These are phyloP conservation scores for Corythornis madagascariensis DNA, from an alignment of 2,113 vertebrate species.

Conservation along the genomic window DNA sequence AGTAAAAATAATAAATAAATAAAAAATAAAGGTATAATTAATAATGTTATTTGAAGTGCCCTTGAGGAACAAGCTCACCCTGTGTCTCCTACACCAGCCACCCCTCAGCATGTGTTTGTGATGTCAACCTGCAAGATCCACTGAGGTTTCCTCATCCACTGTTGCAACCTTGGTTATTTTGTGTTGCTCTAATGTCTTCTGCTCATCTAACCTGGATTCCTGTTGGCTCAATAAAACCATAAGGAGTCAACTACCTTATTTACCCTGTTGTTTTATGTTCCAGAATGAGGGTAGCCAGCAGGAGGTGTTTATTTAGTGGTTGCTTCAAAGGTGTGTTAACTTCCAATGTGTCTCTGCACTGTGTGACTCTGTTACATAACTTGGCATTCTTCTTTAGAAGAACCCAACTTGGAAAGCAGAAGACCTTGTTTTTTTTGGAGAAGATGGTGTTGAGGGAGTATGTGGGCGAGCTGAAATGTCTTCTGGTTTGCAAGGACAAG, in stretches of 20 bases:
- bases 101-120: fast-evolving
- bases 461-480: slow-evolving; percentile 26
- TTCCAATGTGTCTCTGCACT: neutral
- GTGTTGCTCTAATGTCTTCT: fast-evolving
- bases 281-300: neutral
- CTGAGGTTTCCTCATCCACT: neutral
- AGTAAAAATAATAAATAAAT: fast-evolving
- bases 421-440: slow-evolving; percentile 26
- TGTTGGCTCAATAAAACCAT: neutral
- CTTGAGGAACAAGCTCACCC: neutral
- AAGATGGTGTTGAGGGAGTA: slow-evolving; percentile 17
- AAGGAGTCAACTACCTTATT: neutral
- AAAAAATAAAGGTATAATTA: neutral
- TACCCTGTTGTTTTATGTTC: neutral
- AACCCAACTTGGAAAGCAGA: neutral
- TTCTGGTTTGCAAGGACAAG: slow-evolving; percentile 42
- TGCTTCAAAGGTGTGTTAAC: neutral
- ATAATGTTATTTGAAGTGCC: neutral
- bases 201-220: neutral
- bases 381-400: neutral
- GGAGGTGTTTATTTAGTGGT: neutral
- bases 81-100: neutral
- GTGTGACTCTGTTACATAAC: neutral
- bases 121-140: neutral
- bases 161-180: neutral